phyloP scores from a whole-genome alignment of 2,888 invertebrate species.

The Parnassius mnemosyne region DNA sequence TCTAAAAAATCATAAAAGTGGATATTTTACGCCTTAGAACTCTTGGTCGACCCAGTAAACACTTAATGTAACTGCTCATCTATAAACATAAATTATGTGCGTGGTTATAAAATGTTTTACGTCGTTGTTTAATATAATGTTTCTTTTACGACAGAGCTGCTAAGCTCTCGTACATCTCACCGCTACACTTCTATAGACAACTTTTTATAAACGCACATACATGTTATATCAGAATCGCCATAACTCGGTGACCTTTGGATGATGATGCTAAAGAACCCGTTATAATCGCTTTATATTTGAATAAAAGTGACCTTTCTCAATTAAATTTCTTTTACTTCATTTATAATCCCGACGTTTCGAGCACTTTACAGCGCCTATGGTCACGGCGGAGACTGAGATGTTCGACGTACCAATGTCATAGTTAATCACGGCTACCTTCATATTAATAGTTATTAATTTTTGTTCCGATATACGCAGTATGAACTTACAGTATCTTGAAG shows the following conservation, averaged over 20 bases:
- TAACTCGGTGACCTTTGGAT: slow-evolving; percentile 5
- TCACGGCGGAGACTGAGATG: too few relatives aligned
- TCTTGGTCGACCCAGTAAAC: slow-evolving; percentile 17
- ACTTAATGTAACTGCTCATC: slow-evolving; percentile 27
- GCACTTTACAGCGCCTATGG: too few relatives aligned
- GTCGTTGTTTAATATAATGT: slow-evolving; percentile 26
- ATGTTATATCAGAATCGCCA: slow-evolving; percentile 11
- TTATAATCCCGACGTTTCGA: too few relatives aligned
- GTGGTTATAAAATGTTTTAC: slow-evolving; percentile 28
- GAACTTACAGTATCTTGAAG: too few relatives aligned
- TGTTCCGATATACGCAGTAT: too few relatives aligned
- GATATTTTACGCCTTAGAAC: slow-evolving; percentile 1
- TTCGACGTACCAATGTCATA: too few relatives aligned
- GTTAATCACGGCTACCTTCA: too few relatives aligned
- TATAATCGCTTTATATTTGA: slow-evolving; percentile 8
- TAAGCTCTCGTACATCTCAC: neutral
- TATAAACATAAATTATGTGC: slow-evolving; percentile 25
- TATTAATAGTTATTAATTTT: too few relatives aligned
- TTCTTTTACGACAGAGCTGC: slow-evolving; percentile 19
- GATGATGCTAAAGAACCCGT: slow-evolving; percentile 3
- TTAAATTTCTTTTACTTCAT: neutral
- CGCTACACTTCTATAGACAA: neutral
- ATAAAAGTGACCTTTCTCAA: neutral
- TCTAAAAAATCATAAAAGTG: slow-evolving; percentile 2
- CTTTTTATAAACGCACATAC: neutral